Percentiles rank a stretch among this genome's conserved stretches.
Conservation (phyloP, 1,140 invertebrate genomes). For the Zaprionus capensis region DNA sequence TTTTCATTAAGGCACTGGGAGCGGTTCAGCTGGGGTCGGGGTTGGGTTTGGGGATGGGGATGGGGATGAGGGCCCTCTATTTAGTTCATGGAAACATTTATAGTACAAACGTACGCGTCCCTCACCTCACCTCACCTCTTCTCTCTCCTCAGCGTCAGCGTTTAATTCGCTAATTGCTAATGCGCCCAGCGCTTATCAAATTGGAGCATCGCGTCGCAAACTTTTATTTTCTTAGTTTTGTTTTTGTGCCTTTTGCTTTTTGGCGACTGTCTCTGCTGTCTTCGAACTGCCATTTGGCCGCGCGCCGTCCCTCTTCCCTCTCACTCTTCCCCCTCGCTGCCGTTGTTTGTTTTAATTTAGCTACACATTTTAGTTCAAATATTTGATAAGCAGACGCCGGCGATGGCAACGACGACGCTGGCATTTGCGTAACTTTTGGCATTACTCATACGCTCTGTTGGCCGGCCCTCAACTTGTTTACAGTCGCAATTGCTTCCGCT, state of each 20-base stretch:
- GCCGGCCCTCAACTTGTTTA: slow-evolving; percentile 46
- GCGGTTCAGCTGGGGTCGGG: slow-evolving; percentile 2
- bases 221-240: slow-evolving; percentile 41
- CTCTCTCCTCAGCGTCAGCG: slow-evolving; percentile 30
- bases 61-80: slow-evolving; percentile 55
- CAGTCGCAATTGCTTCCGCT: slow-evolving; percentile 62
- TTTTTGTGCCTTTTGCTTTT: slow-evolving; percentile 37
- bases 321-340: background rate
- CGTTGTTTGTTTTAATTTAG: slow-evolving; percentile 73
- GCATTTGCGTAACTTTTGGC: slow-evolving; percentile 62
- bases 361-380: slow-evolving; percentile 77
- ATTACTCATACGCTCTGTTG: slow-evolving; percentile 71
- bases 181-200: slow-evolving; percentile 76
- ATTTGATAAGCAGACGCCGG: slow-evolving; percentile 67
- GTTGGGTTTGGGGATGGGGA: background rate
- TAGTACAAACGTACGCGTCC: slow-evolving; percentile 50
- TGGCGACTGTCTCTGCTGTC: slow-evolving; percentile 50
- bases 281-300: slow-evolving; percentile 29
- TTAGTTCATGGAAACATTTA: slow-evolving; percentile 80
- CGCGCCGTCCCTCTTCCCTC: background rate
- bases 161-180: slow-evolving; percentile 81
- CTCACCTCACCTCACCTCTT: background rate
- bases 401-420: slow-evolving; percentile 25
- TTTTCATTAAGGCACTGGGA: slow-evolving; percentile 70
- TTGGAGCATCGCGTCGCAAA: slow-evolving; percentile 73